Evolutionary conservation across 2,888 invertebrate genomes (phyloP).

Genomic region (Drosophila falleni): DNA sequence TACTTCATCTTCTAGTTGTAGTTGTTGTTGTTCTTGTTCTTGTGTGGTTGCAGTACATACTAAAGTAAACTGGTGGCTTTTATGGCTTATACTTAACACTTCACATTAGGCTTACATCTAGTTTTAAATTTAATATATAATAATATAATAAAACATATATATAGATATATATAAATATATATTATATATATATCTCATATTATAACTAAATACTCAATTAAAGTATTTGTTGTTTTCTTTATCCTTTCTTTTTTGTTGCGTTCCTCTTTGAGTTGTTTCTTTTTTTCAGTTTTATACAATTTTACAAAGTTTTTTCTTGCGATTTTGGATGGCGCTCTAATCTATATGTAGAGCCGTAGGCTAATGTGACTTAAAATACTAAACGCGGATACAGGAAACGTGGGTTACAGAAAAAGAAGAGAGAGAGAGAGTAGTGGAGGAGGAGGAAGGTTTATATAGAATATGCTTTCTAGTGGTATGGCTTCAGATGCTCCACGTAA

Average conservation of each 20-base stretch:
- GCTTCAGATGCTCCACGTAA: constrained; percentile 92
- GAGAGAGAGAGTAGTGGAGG: background rate
- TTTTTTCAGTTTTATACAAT: constrained; percentile 47
- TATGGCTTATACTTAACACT: constrained; percentile 72
- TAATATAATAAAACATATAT: constrained; percentile 27
- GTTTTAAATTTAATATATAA: constrained; percentile 30
- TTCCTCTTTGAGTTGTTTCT: constrained; percentile 6
- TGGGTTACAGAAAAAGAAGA: constrained; percentile 1
- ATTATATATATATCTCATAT: constrained; percentile 23
- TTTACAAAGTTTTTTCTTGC: constrained; percentile 45
- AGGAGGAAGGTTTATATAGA: constrained; percentile 9
- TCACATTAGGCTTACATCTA: constrained; percentile 60
- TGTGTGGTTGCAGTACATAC: constrained; percentile 53
- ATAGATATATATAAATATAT: constrained; percentile 21
- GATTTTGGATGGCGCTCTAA: constrained; percentile 33
- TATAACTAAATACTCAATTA: constrained; percentile 25
- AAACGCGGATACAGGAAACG: constrained; percentile 7
- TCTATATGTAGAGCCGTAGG: constrained; percentile 31
- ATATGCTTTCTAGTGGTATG: constrained; percentile 73
- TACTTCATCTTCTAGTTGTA: constrained; percentile 16
- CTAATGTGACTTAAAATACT: constrained; percentile 34
- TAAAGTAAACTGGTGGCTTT: constrained; percentile 79
- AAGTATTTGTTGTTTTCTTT: constrained; percentile 39
- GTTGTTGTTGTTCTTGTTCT: constrained; percentile 41
- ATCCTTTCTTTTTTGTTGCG: constrained; percentile 11